Evolutionary conservation across 2,888 invertebrate genomes (phyloP).

Genomic region (Plagodis pulveraria): DNA sequence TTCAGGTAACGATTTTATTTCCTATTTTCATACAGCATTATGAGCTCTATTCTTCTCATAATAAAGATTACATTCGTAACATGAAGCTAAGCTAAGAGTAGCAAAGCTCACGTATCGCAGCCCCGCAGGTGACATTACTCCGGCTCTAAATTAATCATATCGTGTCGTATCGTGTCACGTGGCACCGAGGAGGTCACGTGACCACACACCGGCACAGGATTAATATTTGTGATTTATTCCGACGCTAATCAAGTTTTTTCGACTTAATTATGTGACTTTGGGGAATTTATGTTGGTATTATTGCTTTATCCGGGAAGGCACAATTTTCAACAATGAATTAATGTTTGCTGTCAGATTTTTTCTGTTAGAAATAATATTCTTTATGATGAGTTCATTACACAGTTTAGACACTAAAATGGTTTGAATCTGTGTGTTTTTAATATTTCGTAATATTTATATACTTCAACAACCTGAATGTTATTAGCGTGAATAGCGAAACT

Average conservation of each 20-base stretch:
- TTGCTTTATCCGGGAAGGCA: slow-evolving; percentile 8
- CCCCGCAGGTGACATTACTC: slow-evolving; percentile 7
- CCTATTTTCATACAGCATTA: too few relatives aligned
- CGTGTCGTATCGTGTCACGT: slow-evolving; percentile 6
- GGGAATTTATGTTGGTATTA: slow-evolving; percentile 33
- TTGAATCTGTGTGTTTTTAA: too few relatives aligned
- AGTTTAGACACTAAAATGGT: too few relatives aligned
- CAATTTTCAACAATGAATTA: not conserved
- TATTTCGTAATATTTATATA: too few relatives aligned
- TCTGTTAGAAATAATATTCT: not conserved
- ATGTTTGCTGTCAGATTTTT: not conserved
- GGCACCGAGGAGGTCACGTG: slow-evolving; percentile 1
- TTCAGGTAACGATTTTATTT: too few relatives aligned
- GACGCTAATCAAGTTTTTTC: slow-evolving; percentile 40
- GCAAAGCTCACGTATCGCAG: slow-evolving; percentile 1
- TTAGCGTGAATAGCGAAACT: too few relatives aligned
- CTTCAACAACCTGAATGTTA: too few relatives aligned
- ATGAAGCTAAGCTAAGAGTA: not conserved
- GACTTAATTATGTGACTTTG: slow-evolving; percentile 36
- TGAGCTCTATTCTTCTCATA: too few relatives aligned
- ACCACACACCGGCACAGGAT: slow-evolving; percentile 17
- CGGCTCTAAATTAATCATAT: slow-evolving; percentile 20
- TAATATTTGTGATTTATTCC: slow-evolving; percentile 39
- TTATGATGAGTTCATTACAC: too few relatives aligned
- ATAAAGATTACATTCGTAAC: too few relatives aligned